These are phyloP conservation scores for Sebastes melanostomus DNA, from an alignment of 2,797 vertebrate genomes.

Conservation along the genomic window DNA sequence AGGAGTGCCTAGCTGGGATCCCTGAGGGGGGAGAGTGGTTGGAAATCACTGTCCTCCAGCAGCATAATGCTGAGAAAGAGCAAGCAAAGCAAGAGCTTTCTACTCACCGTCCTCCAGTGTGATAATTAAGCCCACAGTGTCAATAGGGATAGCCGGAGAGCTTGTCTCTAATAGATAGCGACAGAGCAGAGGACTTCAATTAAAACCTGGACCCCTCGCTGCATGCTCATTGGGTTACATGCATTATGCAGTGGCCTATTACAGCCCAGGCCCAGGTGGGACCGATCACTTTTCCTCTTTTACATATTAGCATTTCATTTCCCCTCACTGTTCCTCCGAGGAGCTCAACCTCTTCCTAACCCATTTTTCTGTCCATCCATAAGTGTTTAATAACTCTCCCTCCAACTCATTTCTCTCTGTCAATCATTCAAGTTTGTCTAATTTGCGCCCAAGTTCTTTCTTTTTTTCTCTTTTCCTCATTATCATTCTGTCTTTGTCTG, in stretches of 20 bases:
- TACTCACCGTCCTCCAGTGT: constrained; percentile 23
- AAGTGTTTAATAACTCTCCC: not conserved
- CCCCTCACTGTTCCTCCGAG: constrained; percentile 28
- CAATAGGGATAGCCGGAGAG: constrained; percentile 37
- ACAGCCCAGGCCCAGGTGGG: constrained; percentile 60
- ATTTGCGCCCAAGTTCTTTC: constrained; percentile 1
- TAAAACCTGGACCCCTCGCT: constrained; percentile 79
- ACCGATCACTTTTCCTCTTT: constrained; percentile 50
- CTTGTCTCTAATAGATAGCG: constrained; percentile 73
- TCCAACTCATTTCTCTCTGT: not conserved
- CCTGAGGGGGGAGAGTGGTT: not conserved
- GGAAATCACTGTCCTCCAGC: constrained; percentile 20
- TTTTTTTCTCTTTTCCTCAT: not conserved
- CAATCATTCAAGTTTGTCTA: constrained; percentile 23
- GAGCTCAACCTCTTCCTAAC: constrained; percentile 18
- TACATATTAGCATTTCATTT: constrained; percentile 69
- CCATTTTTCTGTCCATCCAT: constrained; percentile 4
- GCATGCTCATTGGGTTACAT: constrained; percentile 69
- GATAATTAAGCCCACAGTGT: constrained; percentile 56
- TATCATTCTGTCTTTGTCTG: not conserved
- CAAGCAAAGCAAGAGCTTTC: constrained; percentile 42
- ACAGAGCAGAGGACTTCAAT: constrained; percentile 78
- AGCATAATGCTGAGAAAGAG: constrained; percentile 31
- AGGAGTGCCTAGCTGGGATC: not conserved
- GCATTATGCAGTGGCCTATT: constrained; percentile 70